phyloP scores from a whole-genome alignment of 2,113 vertebrate genomes.

The Cisticola juncidis region DNA sequence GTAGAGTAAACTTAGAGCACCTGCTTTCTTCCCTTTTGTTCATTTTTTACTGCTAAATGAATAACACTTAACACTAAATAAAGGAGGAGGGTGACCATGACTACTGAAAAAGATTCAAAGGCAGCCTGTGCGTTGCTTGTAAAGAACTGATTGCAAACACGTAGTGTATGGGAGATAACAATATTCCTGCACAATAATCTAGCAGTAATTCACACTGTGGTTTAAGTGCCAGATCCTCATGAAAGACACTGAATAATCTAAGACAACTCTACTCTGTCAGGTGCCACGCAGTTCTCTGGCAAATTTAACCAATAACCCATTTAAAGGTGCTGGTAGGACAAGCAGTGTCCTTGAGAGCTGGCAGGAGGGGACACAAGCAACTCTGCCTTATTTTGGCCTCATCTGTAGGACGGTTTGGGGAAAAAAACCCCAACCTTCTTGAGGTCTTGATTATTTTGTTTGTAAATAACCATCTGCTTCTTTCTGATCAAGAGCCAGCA shows the following conservation, averaged over 20 bases:
- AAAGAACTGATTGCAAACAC: conserved; percentile 48
- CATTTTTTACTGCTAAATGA: conserved; percentile 67
- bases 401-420: background rate
- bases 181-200: conserved; percentile 50
- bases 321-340: conserved; percentile 21
- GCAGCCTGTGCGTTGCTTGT: background rate
- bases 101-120: conserved; percentile 66
- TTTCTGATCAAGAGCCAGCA: conserved; percentile 72
- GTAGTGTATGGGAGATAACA: conserved; percentile 15
- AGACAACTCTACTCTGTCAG: conserved; percentile 30
- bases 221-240: conserved; percentile 37
- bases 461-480: conserved; percentile 75
- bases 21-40: conserved; percentile 72
- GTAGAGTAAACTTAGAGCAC: conserved; percentile 74
- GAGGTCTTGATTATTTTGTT: conserved; percentile 72
- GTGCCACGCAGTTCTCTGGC: background rate
- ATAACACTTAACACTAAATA: conserved; percentile 72
- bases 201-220: conserved; percentile 43
- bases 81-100: conserved; percentile 67
- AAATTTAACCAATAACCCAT: background rate
- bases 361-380: background rate
- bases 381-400: conserved; percentile 32
- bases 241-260: conserved; percentile 42
- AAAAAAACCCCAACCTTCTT: conserved; percentile 14
- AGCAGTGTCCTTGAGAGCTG: conserved; percentile 35